Evolutionary conservation across 2,888 invertebrate species (phyloP).

Genomic region (Orthosia gothica): DNA sequence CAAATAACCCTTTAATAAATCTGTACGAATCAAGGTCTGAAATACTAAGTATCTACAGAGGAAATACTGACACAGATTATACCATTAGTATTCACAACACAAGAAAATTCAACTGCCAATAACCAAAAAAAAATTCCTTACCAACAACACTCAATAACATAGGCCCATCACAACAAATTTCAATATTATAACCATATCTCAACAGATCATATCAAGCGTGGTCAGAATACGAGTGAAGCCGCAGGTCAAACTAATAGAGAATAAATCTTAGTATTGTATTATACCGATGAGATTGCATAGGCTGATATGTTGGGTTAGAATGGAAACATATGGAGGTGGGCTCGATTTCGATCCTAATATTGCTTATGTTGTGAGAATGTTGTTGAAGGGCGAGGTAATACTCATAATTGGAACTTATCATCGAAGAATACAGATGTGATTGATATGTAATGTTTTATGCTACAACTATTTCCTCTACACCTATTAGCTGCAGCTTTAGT

Average conservation of each 20-base stretch:
- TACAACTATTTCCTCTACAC: no score
- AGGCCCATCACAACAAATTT: conserved; percentile 19
- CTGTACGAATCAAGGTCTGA: no score
- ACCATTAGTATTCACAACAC: neutral
- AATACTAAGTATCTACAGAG: neutral
- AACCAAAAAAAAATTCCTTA: neutral
- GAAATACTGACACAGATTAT: no score
- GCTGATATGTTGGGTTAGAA: conserved; percentile 15
- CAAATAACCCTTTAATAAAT: no score
- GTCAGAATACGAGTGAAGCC: conserved; percentile 33
- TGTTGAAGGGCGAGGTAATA: neutral
- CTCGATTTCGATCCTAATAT: no score
- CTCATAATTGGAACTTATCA: neutral
- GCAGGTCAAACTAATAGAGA: conserved; percentile 30
- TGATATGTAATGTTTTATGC: no score
- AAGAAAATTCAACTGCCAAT: conserved; percentile 14
- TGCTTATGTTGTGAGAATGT: neutral
- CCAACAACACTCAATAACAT: neutral
- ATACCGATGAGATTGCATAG: conserved; percentile 40
- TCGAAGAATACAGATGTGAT: no score
- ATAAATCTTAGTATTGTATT: conserved; percentile 54
- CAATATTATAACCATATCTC: conserved; percentile 36
- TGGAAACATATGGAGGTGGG: conserved; percentile 31
- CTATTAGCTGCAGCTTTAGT: no score
- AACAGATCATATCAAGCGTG: conserved; percentile 37